phyloP scores from a whole-genome alignment of 2,888 invertebrate species.

The Sarcophaga subvicina region DNA sequence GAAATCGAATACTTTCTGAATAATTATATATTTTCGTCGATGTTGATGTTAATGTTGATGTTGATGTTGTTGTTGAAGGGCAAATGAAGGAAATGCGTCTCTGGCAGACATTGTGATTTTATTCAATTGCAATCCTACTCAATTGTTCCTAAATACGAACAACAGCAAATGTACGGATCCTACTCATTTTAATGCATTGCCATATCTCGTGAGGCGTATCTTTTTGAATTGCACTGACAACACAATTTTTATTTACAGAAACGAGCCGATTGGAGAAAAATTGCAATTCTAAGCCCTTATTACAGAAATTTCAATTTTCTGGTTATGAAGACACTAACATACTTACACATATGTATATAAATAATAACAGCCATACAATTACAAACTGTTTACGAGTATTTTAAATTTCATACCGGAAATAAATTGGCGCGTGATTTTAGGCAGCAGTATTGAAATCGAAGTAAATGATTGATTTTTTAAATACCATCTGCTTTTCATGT shows the following conservation, averaged over 20 bases:
- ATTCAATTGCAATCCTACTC: conserved; percentile 47
- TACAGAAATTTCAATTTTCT: neutral
- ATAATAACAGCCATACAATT: conserved; percentile 11
- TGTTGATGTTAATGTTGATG: neutral
- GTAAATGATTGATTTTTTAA: neutral
- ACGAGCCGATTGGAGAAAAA: neutral
- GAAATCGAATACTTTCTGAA: conserved; percentile 64
- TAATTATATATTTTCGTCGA: neutral
- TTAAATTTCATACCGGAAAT: conserved; percentile 52
- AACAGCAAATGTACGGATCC: conserved; percentile 20
- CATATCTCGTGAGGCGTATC: conserved; percentile 60
- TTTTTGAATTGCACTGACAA: conserved; percentile 49
- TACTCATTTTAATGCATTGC: conserved; percentile 36
- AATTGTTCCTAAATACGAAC: conserved; percentile 50
- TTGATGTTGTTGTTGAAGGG: conserved; percentile 52
- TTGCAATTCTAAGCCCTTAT: neutral
- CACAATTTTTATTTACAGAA: neutral
- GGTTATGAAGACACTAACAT: neutral
- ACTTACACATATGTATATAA: no score
- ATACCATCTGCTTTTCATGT: neutral
- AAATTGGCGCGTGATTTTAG: conserved; percentile 57
- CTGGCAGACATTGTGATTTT: conserved; percentile 63
- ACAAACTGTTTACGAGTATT: neutral
- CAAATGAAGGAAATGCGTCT: conserved; percentile 62
- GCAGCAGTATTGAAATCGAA: neutral